Conservation (phyloP, 2,797 vertebrate genomes). For the Eurystomus glaucurus region DNA sequence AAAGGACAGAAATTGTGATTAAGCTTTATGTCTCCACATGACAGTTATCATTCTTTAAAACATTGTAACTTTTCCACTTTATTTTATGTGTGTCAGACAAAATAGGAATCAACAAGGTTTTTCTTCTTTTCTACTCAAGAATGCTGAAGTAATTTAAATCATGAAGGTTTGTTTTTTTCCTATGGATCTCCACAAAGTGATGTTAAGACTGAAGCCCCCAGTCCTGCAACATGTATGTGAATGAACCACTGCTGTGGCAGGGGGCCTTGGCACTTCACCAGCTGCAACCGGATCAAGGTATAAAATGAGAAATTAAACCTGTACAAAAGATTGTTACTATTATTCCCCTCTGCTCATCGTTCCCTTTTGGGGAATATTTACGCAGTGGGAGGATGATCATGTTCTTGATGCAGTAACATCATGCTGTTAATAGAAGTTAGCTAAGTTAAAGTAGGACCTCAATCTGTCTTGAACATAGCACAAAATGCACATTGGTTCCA, state of each 20-base stretch:
- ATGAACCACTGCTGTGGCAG: neutral
- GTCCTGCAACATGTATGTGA: neutral
- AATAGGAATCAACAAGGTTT: neutral
- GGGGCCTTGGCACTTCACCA: neutral
- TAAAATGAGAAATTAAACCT: slow-evolving; percentile 11
- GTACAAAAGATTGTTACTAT: neutral
- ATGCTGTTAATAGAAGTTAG: neutral
- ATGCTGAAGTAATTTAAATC: neutral
- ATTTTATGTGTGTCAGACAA: neutral
- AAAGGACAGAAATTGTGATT: neutral
- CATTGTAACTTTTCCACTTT: neutral
- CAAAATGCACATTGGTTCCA: neutral
- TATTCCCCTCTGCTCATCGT: neutral
- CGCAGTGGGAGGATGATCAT: neutral
- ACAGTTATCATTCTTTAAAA: neutral
- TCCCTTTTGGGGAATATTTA: neutral
- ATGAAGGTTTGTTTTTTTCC: neutral
- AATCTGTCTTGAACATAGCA: neutral
- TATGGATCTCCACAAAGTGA: neutral
- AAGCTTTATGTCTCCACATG: neutral
- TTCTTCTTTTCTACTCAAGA: neutral
- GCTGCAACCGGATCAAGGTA: neutral
- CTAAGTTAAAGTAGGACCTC: neutral
- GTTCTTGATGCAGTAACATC: neutral
- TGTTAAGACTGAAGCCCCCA: neutral